Evolutionary conservation across 2,888 invertebrate species (phyloP).

Genomic region (Rhagonycha fulva): DNA sequence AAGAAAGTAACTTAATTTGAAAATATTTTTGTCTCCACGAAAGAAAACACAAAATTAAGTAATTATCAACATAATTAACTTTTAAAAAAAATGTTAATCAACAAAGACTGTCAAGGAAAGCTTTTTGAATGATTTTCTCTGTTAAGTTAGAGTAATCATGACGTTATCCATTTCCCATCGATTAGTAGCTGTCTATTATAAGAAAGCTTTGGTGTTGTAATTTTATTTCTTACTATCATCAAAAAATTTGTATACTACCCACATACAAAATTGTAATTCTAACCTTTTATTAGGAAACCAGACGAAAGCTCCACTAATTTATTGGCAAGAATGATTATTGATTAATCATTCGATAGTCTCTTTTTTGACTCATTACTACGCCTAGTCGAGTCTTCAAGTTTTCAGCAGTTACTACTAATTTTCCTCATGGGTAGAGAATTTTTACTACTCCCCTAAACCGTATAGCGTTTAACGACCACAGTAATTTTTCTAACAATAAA

Average conservation of each 20-base stretch:
- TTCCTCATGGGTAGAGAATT: neutral
- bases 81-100: neutral
- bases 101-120: neutral
- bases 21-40: neutral
- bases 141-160: constrained; percentile 1
- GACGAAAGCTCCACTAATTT: neutral
- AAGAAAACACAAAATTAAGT: neutral
- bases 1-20: neutral
- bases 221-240: neutral
- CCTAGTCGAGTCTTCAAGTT: neutral
- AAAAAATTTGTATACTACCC: neutral
- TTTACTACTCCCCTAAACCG: neutral
- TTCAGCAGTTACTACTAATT: too few relatives aligned
- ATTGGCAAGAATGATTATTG: neutral
- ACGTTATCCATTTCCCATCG: constrained; percentile 3
- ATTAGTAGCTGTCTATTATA: constrained; percentile 1
- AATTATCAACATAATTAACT: neutral
- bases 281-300: neutral
- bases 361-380: neutral
- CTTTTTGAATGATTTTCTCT: neutral
- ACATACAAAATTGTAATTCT: neutral
- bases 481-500: neutral
- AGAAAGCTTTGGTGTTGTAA: neutral
- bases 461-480: neutral
- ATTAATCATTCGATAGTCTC: neutral